Evolutionary conservation across 1,140 invertebrate species (phyloP).

Genomic region (Drosophila burlai): DNA sequence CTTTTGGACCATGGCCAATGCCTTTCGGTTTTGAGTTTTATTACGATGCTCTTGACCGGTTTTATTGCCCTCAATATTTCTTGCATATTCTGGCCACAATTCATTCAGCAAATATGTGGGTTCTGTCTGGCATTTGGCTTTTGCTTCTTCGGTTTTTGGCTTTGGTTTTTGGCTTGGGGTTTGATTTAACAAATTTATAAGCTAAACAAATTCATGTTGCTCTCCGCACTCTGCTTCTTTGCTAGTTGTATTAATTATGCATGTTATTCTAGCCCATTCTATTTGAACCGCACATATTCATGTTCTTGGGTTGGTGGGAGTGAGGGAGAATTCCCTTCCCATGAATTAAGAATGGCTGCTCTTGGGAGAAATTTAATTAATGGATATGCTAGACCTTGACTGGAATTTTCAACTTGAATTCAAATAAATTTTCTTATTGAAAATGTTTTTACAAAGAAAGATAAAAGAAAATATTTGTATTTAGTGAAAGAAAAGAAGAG

Average conservation of each 20-base stretch:
- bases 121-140: constrained; percentile 49
- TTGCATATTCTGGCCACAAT: constrained; percentile 44
- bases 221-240: neutral
- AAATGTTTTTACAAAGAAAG: neutral
- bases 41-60: constrained; percentile 50
- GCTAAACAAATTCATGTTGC: constrained; percentile 53
- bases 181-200: constrained; percentile 70
- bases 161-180: constrained; percentile 35
- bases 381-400: constrained; percentile 14
- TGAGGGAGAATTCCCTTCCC: constrained; percentile 3
- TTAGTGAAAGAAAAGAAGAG: neutral
- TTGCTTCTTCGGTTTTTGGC: constrained; percentile 39
- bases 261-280: constrained; percentile 38
- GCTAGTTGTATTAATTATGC: constrained; percentile 58
- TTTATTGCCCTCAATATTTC: constrained; percentile 54
- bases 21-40: constrained; percentile 46
- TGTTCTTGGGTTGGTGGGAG: constrained; percentile 17
- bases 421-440: constrained; percentile 5
- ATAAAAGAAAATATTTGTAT: neutral
- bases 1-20: constrained; percentile 24
- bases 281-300: constrained; percentile 12
- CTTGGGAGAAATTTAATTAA: constrained; percentile 5
- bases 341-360: neutral
- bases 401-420: neutral
- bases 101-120: constrained; percentile 36